phyloP scores from a whole-genome alignment of 2,113 vertebrate species.

The Ceuthmochares aereus region DNA sequence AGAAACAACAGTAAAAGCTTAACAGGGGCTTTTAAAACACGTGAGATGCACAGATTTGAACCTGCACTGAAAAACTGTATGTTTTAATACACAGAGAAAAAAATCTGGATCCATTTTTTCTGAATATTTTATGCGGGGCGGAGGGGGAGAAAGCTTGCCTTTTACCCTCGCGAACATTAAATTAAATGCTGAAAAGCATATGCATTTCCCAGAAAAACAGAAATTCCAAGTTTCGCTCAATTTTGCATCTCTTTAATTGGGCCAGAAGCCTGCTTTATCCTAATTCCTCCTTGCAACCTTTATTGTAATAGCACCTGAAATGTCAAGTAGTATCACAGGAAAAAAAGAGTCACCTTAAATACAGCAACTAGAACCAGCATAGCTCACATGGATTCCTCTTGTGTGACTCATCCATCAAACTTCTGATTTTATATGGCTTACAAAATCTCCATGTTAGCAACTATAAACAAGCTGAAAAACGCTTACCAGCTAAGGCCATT shows the following conservation, averaged over 20 bases:
- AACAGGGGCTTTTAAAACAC: background rate
- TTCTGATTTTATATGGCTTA: background rate
- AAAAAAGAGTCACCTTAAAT: background rate
- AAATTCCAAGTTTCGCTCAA: background rate
- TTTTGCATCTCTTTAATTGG: background rate
- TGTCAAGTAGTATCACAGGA: background rate
- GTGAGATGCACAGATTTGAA: background rate
- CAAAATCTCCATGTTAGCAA: background rate
- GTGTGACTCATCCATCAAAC: background rate
- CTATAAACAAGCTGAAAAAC: background rate
- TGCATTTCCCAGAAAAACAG: background rate
- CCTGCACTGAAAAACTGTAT: background rate
- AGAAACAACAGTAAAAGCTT: background rate
- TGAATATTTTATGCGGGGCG: background rate
- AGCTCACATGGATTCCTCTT: background rate
- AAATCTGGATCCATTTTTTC: background rate
- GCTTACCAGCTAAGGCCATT: conserved; percentile 89
- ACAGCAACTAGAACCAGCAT: background rate
- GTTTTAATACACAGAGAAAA: background rate
- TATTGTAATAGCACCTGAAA: background rate
- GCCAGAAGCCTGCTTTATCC: background rate
- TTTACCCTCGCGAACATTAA: background rate
- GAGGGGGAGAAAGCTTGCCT: no score
- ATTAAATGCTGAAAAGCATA: background rate
- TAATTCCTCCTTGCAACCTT: background rate